Percentiles rank a stretch among this genome's conserved stretches.
These are phyloP conservation scores for Hemistola chrysoprasaria DNA, from an alignment of 2,888 invertebrate genomes.

Conservation along the genomic window DNA sequence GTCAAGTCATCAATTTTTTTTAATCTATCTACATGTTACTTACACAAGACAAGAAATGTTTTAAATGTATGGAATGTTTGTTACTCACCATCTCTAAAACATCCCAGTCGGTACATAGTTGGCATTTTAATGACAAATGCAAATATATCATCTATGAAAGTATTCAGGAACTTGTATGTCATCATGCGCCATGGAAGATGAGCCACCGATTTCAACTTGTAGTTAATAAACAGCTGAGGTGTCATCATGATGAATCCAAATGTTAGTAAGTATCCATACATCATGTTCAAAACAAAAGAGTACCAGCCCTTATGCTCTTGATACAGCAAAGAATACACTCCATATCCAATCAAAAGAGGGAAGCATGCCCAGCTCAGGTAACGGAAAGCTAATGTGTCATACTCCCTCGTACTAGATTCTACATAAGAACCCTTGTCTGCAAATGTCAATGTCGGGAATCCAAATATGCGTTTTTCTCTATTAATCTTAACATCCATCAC, in stretches of 20 bases:
- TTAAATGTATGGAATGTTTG: constrained; percentile 1
- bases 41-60: too few relatives aligned
- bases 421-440: constrained; percentile 98
- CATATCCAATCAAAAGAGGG: constrained; percentile 96
- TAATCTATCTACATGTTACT: too few relatives aligned
- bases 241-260: constrained; percentile 99
- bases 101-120: constrained; percentile 98
- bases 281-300: constrained; percentile 97
- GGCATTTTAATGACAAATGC: constrained; percentile 99
- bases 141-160: constrained; percentile 99
- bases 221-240: constrained; percentile 99
- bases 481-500: constrained; percentile 90
- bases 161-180: constrained; percentile 99
- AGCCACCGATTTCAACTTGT: constrained; percentile 99
- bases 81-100: constrained; percentile 94
- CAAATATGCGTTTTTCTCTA: constrained; percentile 87
- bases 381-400: constrained; percentile 97
- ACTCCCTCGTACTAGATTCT: constrained; percentile 95
- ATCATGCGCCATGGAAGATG: constrained; percentile 99
- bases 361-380: constrained; percentile 98
- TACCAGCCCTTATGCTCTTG: constrained; percentile 99
- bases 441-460: constrained; percentile 91
- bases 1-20: too few relatives aligned
- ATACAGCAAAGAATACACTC: constrained; percentile 96
- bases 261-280: constrained; percentile 98